phyloP scores from a whole-genome alignment of 2,888 invertebrate genomes.

The Harpalus rufipes region DNA sequence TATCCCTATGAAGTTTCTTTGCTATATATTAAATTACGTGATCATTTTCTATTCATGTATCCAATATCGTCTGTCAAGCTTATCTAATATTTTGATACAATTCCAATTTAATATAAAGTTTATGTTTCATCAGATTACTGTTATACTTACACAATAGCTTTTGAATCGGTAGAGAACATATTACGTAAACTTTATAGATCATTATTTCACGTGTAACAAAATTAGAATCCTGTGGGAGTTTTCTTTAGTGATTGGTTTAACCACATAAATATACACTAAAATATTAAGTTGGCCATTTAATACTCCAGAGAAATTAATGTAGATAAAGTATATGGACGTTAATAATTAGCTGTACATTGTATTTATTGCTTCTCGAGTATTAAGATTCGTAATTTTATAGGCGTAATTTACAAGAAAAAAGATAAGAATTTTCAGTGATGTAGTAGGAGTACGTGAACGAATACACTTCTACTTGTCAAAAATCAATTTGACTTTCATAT shows the following conservation, averaged over 20 bases:
- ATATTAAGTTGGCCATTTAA: neutral
- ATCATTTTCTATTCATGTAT: no score
- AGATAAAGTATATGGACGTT: neutral
- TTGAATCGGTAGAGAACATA: neutral
- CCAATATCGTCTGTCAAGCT: neutral
- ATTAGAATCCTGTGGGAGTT: neutral
- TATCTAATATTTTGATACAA: neutral
- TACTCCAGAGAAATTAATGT: constrained; percentile 3
- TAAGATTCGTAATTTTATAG: no score
- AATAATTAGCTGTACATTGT: neutral
- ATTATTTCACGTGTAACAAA: neutral
- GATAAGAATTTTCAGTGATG: no score
- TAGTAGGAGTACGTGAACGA: no score
- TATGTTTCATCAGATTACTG: neutral
- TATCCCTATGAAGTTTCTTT: no score
- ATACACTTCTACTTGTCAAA: no score
- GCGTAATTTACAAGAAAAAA: no score
- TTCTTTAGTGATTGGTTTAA: neutral
- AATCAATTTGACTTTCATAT: no score
- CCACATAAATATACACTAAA: neutral
- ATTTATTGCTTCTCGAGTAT: no score
- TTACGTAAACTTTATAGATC: neutral
- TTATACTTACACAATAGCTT: neutral
- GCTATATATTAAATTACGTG: no score
- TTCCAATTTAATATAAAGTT: neutral